These are phyloP conservation scores for Tenthredo mesomela DNA, from an alignment of 2,888 invertebrate species.

Conservation along the genomic window DNA sequence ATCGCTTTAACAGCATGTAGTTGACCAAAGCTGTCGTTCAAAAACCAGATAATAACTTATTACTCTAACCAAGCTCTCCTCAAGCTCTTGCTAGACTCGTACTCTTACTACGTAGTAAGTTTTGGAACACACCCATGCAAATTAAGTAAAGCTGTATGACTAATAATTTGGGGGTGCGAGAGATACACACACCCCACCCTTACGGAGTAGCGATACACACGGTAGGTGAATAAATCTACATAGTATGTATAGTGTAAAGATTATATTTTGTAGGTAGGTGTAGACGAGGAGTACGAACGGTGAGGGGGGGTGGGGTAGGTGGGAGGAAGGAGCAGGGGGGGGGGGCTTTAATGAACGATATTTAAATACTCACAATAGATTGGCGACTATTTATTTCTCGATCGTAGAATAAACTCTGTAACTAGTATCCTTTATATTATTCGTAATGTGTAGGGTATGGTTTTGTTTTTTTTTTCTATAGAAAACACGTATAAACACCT, in stretches of 20 bases:
- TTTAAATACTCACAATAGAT: constrained; percentile 16
- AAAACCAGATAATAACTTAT: too few species aligned
- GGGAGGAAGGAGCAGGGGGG: too few species aligned
- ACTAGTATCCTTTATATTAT: not conserved
- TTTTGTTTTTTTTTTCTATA: not conserved
- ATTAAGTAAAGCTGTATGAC: constrained; percentile 65
- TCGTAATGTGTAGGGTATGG: not conserved
- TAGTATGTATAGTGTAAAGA: constrained; percentile 4
- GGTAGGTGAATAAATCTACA: not conserved
- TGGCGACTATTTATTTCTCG: not conserved
- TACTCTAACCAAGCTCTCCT: too few species aligned
- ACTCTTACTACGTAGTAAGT: too few species aligned
- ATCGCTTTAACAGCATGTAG: too few species aligned
- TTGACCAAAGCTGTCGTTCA: too few species aligned
- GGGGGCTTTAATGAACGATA: not conserved
- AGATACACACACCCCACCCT: constrained; percentile 68
- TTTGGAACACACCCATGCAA: too few species aligned
- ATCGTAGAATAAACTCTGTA: not conserved
- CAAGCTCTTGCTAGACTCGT: too few species aligned
- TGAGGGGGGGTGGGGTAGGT: too few species aligned
- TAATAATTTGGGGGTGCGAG: constrained; percentile 74
- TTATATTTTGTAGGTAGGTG: constrained; percentile 4
- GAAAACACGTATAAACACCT: constrained; percentile 46
- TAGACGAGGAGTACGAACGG: not conserved
- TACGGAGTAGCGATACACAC: constrained; percentile 38